A percentile compares a stretch with the other conserved stretches of the same genome.
Conservation (phyloP, 2,797 vertebrate genomes). For the Tachyglossus aculeatus region DNA sequence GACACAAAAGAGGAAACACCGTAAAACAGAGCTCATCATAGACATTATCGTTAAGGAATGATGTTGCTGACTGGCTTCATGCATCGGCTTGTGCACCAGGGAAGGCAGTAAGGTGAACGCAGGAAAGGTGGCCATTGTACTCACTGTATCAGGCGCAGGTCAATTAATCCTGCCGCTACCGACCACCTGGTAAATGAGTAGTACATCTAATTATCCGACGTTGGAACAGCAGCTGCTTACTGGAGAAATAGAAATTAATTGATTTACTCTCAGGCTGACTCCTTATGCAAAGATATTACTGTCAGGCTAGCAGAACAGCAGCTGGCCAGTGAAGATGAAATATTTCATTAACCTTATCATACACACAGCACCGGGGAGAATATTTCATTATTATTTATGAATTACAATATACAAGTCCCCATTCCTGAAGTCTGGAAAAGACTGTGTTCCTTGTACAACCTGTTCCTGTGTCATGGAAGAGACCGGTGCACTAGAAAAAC, state of each 20-base stretch:
- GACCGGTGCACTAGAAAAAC: no score
- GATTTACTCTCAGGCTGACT: slow-evolving; percentile 60
- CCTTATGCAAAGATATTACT: slow-evolving; percentile 56
- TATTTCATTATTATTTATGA: slow-evolving; percentile 71
- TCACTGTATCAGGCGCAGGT: slow-evolving; percentile 14
- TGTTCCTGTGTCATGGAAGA: neutral
- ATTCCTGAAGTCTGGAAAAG: slow-evolving; percentile 36
- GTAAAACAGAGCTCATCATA: neutral
- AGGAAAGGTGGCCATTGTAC: slow-evolving; percentile 8
- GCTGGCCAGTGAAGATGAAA: slow-evolving; percentile 60
- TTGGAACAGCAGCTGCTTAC: slow-evolving; percentile 62
- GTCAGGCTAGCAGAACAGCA: slow-evolving; percentile 53
- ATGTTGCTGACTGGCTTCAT: neutral
- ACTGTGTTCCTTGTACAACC: neutral
- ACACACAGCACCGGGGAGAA: slow-evolving; percentile 30
- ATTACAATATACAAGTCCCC: slow-evolving; percentile 49
- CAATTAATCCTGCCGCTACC: slow-evolving; percentile 38
- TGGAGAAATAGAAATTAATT: slow-evolving; percentile 64
- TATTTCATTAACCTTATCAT: slow-evolving; percentile 59
- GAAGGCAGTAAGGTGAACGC: slow-evolving; percentile 13
- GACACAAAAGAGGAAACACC: neutral
- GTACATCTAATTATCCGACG: slow-evolving; percentile 57
- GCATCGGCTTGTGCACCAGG: neutral
- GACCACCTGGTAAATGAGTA: slow-evolving; percentile 47
- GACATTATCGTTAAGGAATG: neutral